These are phyloP conservation scores for Indicator indicator DNA, from an alignment of 2,113 vertebrate species.

Conservation along the genomic window DNA sequence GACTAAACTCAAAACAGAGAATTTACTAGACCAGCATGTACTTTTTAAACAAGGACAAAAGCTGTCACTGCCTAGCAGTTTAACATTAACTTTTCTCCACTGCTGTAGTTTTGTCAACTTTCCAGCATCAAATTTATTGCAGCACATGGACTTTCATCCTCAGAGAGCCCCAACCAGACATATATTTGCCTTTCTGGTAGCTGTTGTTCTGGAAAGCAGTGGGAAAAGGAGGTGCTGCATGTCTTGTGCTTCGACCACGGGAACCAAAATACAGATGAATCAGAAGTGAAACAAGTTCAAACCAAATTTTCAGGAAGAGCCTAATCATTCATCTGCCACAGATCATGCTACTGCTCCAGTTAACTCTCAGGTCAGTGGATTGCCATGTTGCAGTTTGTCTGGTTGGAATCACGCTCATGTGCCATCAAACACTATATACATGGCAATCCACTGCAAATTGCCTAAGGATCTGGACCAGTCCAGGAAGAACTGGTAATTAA, in stretches of 20 bases:
- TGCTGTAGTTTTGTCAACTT: neutral
- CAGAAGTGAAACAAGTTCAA: neutral
- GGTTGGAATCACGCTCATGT: neutral
- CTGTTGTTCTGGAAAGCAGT: neutral
- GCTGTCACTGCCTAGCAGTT: neutral
- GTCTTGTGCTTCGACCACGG: neutral
- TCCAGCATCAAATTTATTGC: neutral
- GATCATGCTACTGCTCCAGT: neutral
- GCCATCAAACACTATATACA: neutral
- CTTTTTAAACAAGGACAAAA: neutral
- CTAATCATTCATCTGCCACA: neutral
- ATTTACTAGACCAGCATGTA: neutral
- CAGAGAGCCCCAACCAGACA: neutral
- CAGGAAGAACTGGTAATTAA: neutral
- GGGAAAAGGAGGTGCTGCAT: neutral
- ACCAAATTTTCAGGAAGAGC: neutral
- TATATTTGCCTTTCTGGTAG: neutral
- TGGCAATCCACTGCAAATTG: neutral
- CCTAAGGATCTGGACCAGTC: neutral
- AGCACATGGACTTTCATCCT: slow-evolving; percentile 13
- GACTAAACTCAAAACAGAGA: neutral
- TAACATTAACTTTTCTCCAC: slow-evolving; percentile 15
- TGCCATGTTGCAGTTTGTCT: neutral
- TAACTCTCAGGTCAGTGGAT: neutral
- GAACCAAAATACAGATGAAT: neutral